Evolutionary conservation across 2,888 invertebrate genomes (phyloP).

Genomic region (Quadriops clusia): DNA sequence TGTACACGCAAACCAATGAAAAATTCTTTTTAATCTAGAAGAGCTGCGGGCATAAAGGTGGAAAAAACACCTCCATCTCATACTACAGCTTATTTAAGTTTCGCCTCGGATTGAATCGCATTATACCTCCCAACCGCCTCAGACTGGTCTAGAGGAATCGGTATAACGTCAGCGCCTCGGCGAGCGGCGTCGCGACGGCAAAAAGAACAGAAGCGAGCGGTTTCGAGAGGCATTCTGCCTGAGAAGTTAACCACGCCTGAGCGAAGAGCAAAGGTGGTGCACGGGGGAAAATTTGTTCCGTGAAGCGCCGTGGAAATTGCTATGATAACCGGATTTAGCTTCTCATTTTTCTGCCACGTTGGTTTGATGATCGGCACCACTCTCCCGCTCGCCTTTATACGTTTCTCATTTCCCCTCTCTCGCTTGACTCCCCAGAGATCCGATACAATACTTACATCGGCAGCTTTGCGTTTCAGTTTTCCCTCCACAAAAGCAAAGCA

Average conservation of each 20-base stretch:
- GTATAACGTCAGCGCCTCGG: too few species aligned
- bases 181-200: too few species aligned
- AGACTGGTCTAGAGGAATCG: too few species aligned
- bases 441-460: conserved; percentile 22
- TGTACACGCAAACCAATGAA: too few species aligned
- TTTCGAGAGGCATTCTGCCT: background rate
- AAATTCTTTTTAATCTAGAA: too few species aligned
- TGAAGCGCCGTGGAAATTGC: conserved; percentile 35
- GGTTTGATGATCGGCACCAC: conserved; percentile 34
- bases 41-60: too few species aligned
- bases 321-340: conserved; percentile 42
- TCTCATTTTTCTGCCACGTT: conserved; percentile 43
- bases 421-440: conserved; percentile 21
- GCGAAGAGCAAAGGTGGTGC: conserved; percentile 3
- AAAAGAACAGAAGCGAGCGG: too few species aligned
- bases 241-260: conserved; percentile 1
- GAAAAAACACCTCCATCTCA: too few species aligned
- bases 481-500: too few species aligned
- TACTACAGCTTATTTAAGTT: too few species aligned
- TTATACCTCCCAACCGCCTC: too few species aligned
- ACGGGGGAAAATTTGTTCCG: conserved; percentile 10
- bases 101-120: too few species aligned
- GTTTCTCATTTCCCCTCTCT: conserved; percentile 31
- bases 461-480: conserved; percentile 22
- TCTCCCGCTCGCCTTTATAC: conserved; percentile 27